These are phyloP conservation scores for Glyphotaelius pellucidus DNA, from an alignment of 2,888 invertebrate genomes.

Conservation along the genomic window DNA sequence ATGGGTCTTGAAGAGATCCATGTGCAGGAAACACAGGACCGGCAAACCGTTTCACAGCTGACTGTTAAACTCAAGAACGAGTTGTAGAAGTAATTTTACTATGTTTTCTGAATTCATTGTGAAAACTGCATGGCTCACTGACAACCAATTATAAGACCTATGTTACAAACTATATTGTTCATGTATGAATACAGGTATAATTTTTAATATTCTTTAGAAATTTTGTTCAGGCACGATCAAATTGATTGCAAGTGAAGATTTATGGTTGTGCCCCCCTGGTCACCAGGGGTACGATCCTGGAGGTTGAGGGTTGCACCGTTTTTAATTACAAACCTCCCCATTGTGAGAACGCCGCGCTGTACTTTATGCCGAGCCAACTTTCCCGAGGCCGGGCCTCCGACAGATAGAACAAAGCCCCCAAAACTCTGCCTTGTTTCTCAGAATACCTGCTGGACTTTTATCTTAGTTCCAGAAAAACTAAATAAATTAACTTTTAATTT, in stretches of 20 bases:
- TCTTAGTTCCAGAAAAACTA: not conserved
- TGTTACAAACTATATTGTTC: too few species aligned
- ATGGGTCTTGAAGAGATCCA: too few species aligned
- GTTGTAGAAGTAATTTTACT: too few species aligned
- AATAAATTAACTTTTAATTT: not conserved
- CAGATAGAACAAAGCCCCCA: conserved; percentile 13
- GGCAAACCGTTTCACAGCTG: too few species aligned
- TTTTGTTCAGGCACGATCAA: not conserved
- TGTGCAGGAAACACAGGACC: too few species aligned
- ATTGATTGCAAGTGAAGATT: not conserved
- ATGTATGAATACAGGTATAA: too few species aligned
- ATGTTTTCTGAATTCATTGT: too few species aligned
- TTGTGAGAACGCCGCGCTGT: conserved; percentile 53
- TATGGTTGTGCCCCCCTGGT: not conserved
- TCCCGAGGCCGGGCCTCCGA: not conserved
- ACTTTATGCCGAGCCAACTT: conserved; percentile 53
- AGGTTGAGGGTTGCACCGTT: conserved; percentile 57
- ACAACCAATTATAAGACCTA: too few species aligned
- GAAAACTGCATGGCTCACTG: too few species aligned
- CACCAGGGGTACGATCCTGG: not conserved
- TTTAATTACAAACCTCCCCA: conserved; percentile 61
- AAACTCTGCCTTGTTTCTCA: conserved; percentile 14
- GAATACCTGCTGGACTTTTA: not conserved
- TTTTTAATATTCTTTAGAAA: not conserved
- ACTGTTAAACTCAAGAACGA: too few species aligned